Evolutionary conservation across 1,140 invertebrate species (phyloP), one percentile per base, ranked within the genome.

Genomic region (Colletes gigas): DNA sequence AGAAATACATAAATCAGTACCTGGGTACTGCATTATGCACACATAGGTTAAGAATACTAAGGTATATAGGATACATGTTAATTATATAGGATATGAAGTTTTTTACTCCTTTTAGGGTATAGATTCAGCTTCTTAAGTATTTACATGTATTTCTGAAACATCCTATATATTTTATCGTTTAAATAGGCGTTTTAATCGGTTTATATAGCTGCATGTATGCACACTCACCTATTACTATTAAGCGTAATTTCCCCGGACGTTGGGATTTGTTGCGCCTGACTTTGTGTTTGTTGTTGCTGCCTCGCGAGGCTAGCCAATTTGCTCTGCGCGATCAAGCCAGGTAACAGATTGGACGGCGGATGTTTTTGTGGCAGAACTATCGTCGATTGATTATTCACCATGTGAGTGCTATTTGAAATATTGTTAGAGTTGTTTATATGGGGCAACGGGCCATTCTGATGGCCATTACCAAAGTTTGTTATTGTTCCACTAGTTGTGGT

Each of bases 161-260:
- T 6, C 6, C 57, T 59, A 4, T 59, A 9, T 21, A 59, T 59
- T 21, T 21, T 21, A 59, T n/a, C 57, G 21, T 39, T 8, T 62
- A 10, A 21, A 9, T 59, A 19, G 10, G 14, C 41, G 17, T 41
- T 17, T 17, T 65, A 44, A 3, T 65, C n/a, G 7, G 1, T n/a
- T n/a, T 14, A n/a, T n/a, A 17, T 6, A 8, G 8, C 4, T 41
- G 6, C 12, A 14, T 21, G 52, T 19, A 41, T 15, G 6, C 8
- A 50, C 15, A 75, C 55, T 91, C 83, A 93, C 93, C 92, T 93
- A 93, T 93, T 93, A 93, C 92, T 93, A 93, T 92, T 93, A 93
- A 93, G 92, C 92, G 92, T 93, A 93, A 93, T 93, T 92, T 93
- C 93, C 90, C 92, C 92, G 82, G 93, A 91, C 88, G 92, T 90